A percentile compares a stretch with the other conserved stretches of the same genome.
Evolutionary conservation across 1,140 invertebrate genomes (phyloP).

Genomic region (Drosophila guanche): DNA sequence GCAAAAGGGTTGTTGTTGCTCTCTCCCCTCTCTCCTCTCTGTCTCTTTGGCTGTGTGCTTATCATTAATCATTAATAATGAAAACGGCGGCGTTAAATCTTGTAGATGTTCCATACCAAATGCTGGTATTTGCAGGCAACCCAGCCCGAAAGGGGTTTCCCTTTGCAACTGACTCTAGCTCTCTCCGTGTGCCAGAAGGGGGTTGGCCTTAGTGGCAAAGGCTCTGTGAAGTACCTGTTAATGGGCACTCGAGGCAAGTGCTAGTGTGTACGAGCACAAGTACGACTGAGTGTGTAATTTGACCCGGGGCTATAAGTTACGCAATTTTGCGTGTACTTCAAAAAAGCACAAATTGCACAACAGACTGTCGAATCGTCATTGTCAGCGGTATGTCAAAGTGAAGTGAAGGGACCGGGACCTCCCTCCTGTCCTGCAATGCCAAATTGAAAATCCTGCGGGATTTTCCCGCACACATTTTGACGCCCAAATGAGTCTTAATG

Average conservation of each 20-base stretch:
- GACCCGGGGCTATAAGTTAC: constrained; percentile 83
- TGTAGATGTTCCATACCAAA: constrained; percentile 79
- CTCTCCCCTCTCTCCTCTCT: constrained; percentile 16
- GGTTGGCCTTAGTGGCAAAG: constrained; percentile 38
- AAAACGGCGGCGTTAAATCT: constrained; percentile 81
- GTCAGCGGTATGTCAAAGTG: constrained; percentile 48
- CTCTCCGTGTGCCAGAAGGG: neutral
- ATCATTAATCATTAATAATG: constrained; percentile 83
- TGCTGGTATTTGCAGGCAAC: constrained; percentile 71
- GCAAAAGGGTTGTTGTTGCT: constrained; percentile 57
- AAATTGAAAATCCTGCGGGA: constrained; percentile 76
- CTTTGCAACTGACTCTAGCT: neutral
- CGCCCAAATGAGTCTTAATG: constrained; percentile 77
- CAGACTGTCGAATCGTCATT: constrained; percentile 56
- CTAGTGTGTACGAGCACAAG: constrained; percentile 27
- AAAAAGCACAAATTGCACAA: constrained; percentile 79
- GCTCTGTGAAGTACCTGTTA: constrained; percentile 78
- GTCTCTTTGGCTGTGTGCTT: constrained; percentile 55
- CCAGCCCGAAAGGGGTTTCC: constrained; percentile 34
- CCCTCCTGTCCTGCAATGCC: constrained; percentile 2
- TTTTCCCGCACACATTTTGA: constrained; percentile 48
- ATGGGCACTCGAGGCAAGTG: constrained; percentile 74
- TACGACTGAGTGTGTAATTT: constrained; percentile 67
- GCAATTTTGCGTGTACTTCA: constrained; percentile 70
- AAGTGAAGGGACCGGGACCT: neutral